Evolutionary conservation across 2,888 invertebrate genomes (phyloP), one percentile per base, ranked within the genome.

Genomic region (Oscheius myriophilus): DNA sequence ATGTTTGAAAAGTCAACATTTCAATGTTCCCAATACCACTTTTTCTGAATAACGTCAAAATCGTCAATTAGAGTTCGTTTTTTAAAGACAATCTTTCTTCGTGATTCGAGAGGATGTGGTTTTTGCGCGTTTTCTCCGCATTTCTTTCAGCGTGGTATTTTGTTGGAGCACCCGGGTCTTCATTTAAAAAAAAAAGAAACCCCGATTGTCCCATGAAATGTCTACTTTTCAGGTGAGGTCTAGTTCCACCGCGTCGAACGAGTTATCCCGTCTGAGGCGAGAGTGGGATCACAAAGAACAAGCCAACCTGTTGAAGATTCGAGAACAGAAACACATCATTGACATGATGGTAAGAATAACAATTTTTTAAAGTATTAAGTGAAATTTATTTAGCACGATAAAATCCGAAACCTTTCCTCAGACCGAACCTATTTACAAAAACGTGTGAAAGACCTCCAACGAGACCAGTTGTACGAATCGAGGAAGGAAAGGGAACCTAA

Each of bases 291-390:
- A 46, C 16, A 25, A n/a, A n/a, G 61, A 61, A 49, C 49, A 65
- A 25, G 64, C 64, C 42, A 25, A 54, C 4, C 21, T 21, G 11
- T n/a, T 57, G 14, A 66, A 66, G 39, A 53, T 66, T 1, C 23
- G 33, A 3, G 66, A 66, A 26, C 66, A 57, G 57, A 57, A 58
- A 43, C 51, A 49, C n/a, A 57, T 66, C n/a, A 57, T 66, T 39
- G 58, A 58, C 25, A 14, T 66, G 16, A 41, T 66, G 66, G 66
- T 66, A 49, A n/a, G 26, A 45, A 18, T 1, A 2, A 0, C 18
- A n/a, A 46, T 4, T 14, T 45, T 7, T 49, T 1, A 1, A n/a
- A 3, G 18, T n/a, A 1, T 18, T n/a, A n/a, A n/a, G n/a, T 21
- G 16, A 3, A 2, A 16, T 11, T 21, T 0, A 12, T 61, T n/a